A percentile compares a stretch with the other conserved stretches of the same genome.
Evolutionary conservation across 2,888 invertebrate genomes (phyloP).

Genomic region (Heliconius sara): DNA sequence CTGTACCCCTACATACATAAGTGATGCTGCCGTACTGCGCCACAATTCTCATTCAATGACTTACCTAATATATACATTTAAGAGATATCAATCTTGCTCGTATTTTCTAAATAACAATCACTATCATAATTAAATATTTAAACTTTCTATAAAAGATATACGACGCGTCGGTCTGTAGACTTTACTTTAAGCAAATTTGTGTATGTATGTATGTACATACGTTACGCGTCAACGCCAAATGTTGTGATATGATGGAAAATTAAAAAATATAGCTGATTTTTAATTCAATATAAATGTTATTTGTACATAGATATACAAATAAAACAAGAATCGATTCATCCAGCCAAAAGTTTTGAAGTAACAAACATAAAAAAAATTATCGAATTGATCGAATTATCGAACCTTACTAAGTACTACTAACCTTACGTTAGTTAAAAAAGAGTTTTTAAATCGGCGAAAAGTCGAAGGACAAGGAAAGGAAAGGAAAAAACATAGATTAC

Average conservation of each 20-base stretch:
- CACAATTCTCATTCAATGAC: background rate
- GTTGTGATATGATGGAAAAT: slow-evolving; percentile 1
- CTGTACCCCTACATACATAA: background rate
- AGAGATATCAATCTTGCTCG: background rate
- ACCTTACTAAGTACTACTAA: too few species aligned
- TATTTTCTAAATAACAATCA: slow-evolving; percentile 3
- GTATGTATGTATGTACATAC: background rate
- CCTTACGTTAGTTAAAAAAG: too few species aligned
- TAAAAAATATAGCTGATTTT: background rate
- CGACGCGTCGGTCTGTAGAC: slow-evolving; percentile 6
- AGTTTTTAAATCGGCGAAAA: too few species aligned
- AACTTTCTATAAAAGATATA: slow-evolving; percentile 10
- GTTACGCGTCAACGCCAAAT: background rate
- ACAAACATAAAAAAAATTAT: too few species aligned
- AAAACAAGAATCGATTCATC: too few species aligned
- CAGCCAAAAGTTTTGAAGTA: too few species aligned
- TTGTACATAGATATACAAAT: background rate
- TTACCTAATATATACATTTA: background rate
- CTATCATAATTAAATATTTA: slow-evolving; percentile 12
- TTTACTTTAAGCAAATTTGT: slow-evolving; percentile 8
- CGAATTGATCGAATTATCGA: too few species aligned
- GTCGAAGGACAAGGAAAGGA: too few species aligned
- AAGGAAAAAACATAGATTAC: too few species aligned
- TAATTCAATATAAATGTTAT: background rate
- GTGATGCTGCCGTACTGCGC: background rate